Conservation (phyloP, 2,797 vertebrate species). For the Emydoidea blandingii region DNA sequence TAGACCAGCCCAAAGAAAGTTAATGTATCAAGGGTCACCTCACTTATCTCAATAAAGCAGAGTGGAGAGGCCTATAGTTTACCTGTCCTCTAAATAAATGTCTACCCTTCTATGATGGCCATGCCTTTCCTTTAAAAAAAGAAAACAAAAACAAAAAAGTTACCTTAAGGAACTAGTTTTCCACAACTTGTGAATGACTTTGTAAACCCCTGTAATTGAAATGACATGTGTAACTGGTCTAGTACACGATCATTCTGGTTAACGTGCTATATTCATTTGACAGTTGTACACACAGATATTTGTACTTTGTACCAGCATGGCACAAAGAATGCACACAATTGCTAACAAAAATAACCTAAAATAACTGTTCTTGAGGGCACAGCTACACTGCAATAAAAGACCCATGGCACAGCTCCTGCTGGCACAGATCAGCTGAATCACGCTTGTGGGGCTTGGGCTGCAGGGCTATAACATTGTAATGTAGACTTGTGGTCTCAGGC, state of each 20-base stretch:
- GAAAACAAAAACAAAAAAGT: slow-evolving; percentile 1
- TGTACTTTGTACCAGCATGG: background rate
- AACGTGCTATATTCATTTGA: background rate
- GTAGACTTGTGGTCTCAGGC: background rate
- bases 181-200: slow-evolving; percentile 84
- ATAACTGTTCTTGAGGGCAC: background rate
- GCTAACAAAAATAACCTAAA: slow-evolving; percentile 13
- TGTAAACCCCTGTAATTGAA: slow-evolving; percentile 89
- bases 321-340: background rate
- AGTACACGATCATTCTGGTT: background rate
- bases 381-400: background rate
- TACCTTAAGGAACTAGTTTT: slow-evolving; percentile 89
- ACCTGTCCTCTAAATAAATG: background rate
- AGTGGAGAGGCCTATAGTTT: background rate
- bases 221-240: slow-evolving; percentile 7
- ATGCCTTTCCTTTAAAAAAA: background rate
- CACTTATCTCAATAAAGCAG: background rate
- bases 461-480: background rate
- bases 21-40: slow-evolving; percentile 8
- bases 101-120: background rate
- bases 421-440: background rate
- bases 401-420: background rate
- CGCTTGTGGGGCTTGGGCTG: background rate
- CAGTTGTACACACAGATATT: background rate
- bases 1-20: background rate